Percentiles rank a stretch among this genome's conserved stretches.
Evolutionary conservation across 2,113 vertebrate species (phyloP).

Genomic region (Cavia aperea): DNA sequence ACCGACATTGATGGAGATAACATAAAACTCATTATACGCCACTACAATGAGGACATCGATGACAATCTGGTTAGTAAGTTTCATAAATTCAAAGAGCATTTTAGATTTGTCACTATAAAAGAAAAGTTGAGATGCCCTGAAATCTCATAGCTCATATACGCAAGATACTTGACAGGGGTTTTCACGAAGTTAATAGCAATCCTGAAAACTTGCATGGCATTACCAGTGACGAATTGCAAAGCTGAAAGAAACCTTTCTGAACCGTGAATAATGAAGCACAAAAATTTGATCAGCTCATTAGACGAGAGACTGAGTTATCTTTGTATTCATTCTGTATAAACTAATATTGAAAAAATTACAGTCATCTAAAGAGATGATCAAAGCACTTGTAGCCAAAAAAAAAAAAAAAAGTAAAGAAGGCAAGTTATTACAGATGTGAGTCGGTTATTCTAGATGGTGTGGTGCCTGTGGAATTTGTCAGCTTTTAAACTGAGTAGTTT

Average conservation of each 20-base stretch:
- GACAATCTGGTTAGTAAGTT: conserved; percentile 64
- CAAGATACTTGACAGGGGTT: conserved; percentile 57
- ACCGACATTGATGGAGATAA: conserved; percentile 55
- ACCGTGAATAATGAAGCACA: conserved; percentile 53
- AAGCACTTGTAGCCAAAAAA: conserved; percentile 16
- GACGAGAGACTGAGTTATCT: conserved; percentile 55
- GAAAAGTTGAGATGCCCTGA: conserved; percentile 58
- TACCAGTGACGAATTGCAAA: conserved; percentile 46
- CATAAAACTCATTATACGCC: conserved; percentile 57
- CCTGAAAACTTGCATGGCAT: conserved; percentile 44
- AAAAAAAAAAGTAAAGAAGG: not conserved
- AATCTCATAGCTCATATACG: conserved; percentile 55
- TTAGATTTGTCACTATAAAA: conserved; percentile 54
- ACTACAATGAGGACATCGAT: conserved; percentile 53
- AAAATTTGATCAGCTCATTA: conserved; percentile 58
- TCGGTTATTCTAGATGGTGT: conserved; percentile 37
- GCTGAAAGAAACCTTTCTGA: conserved; percentile 48
- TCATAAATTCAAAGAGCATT: conserved; percentile 64
- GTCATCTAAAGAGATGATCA: conserved; percentile 53
- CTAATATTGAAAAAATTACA: conserved; percentile 49
- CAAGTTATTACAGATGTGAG: not conserved
- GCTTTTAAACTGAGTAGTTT: conserved; percentile 43
- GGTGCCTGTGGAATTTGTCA: conserved; percentile 34
- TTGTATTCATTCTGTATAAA: conserved; percentile 46
- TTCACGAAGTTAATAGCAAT: conserved; percentile 57